Base-by-base conservation (phyloP, 2,113 vertebrate species). In the Ancistrus triradiatus region DNA sequence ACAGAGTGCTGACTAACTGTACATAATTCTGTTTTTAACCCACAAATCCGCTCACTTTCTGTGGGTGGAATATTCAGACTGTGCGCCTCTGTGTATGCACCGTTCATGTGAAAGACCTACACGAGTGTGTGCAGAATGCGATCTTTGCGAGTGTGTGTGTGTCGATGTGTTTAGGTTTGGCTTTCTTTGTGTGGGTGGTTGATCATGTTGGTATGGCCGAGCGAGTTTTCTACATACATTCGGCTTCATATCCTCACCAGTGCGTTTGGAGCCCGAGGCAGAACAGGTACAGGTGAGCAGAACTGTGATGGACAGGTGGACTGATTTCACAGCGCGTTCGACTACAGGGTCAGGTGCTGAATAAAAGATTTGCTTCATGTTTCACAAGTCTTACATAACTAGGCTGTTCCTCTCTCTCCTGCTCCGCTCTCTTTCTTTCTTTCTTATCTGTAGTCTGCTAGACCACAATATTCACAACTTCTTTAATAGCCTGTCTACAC, bases 1-100 rank as follows among this genome's bases (percentile, higher is more conserved):
- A 72, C 65, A 75, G 73, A 69, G 73, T 75, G 73, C 73, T 75
- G 73, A 75, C 73, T 75, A 75, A 75, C 73, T 72, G 69, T 69
- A 72, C 56, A 72, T 72, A 65, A 65, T 69, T 72, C 61, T 46
- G 59, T 74, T 65, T 68, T 61, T 65, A 66, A n/a, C 61, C 69
- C 64, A 50, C 55, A 68, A 72, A 68, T 72, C 65, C 56, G 38
- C 57, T 68, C 50, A 66, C 56, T 56, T 49, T 69, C 25, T 64
- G 65, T 72, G 55, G 73, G 69, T 38, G 61, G 61, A 64, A 61
- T 60, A 51, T 59, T 71, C 55, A 58, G 60, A 68, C 48, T 42
- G 46, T 21, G 61, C 4, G 24, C 51, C 33, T 46, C 38, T 18
- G 53, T 70, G 37, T 37, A 37, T 57, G 44, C 35, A 55, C 15